Percentiles rank a stretch among this genome's conserved stretches.
These are phyloP conservation scores for Dyspetes luteomarginatus DNA, from an alignment of 2,888 invertebrate species.

Conservation along the genomic window DNA sequence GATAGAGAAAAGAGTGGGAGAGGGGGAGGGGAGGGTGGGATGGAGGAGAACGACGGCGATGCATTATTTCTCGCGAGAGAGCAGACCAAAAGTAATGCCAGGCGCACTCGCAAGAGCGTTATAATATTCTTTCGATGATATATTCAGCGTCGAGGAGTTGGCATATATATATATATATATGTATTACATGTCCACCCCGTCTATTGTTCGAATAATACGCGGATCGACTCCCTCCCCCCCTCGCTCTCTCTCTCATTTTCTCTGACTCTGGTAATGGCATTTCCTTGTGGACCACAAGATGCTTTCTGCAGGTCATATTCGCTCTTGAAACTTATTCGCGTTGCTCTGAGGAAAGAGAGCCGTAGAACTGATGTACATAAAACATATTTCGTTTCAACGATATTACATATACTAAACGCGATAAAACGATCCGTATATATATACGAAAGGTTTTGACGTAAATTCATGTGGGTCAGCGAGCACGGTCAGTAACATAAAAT, in stretches of 20 bases:
- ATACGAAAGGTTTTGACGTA: conserved; percentile 11
- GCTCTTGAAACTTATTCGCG: conserved; percentile 27
- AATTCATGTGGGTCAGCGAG: not conserved
- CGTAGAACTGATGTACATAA: conserved; percentile 13
- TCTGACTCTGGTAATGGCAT: conserved; percentile 51
- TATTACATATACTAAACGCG: not conserved
- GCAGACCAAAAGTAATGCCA: conserved; percentile 58
- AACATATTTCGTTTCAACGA: conserved; percentile 18
- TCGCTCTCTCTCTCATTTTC: conserved; percentile 25
- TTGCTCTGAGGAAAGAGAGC: not conserved
- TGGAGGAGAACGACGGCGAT: conserved; percentile 35
- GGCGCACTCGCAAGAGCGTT: conserved; percentile 66
- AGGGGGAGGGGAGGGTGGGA: conserved; percentile 27
- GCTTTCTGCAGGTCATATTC: conserved; percentile 37
- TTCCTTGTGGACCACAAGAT: conserved; percentile 38
- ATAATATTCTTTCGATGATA: conserved; percentile 74
- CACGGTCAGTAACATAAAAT: conserved; percentile 12
- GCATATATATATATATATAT: conserved; percentile 38
- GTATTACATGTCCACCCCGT: conserved; percentile 34
- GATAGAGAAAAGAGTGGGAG: conserved; percentile 19
- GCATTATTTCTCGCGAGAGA: conserved; percentile 54
- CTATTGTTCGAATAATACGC: conserved; percentile 60
- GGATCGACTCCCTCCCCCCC: not conserved
- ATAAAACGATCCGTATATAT: not conserved
- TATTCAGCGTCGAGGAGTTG: conserved; percentile 76